Evolutionary conservation across 2,888 invertebrate genomes (phyloP).

Genomic region (Labia minor): DNA sequence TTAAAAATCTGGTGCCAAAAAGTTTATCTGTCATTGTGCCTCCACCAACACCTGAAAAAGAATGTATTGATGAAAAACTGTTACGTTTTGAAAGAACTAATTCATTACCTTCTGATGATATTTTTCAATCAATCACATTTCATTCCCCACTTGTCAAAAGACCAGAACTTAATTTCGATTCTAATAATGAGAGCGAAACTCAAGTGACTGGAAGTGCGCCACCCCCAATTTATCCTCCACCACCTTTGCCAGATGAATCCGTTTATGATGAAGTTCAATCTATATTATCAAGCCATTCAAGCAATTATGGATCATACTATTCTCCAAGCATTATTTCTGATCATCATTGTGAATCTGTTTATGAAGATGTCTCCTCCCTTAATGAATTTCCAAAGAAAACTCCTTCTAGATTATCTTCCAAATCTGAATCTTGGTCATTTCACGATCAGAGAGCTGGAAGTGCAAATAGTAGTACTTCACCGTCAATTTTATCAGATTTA

Average conservation of each 20-base stretch:
- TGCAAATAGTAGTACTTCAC: background rate
- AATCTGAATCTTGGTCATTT: background rate
- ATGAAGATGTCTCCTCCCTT: slow-evolving; percentile 27
- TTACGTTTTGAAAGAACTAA: slow-evolving; percentile 39
- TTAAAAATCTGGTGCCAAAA: background rate
- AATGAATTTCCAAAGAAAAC: slow-evolving; percentile 3
- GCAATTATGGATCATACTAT: slow-evolving; percentile 23
- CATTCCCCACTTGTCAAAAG: slow-evolving; percentile 45
- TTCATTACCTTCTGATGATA: slow-evolving; percentile 46
- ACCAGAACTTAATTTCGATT: slow-evolving; percentile 30
- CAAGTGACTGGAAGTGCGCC: slow-evolving; percentile 37
- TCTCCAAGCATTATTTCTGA: slow-evolving; percentile 15
- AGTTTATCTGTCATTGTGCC: background rate
- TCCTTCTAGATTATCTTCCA: background rate
- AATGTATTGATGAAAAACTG: background rate
- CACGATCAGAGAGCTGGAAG: background rate
- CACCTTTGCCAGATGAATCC: slow-evolving; percentile 45
- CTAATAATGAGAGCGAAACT: slow-evolving; percentile 31
- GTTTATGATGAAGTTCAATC: slow-evolving; percentile 45
- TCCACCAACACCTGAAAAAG: background rate
- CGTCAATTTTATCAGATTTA: background rate
- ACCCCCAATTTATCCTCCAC: slow-evolving; percentile 48
- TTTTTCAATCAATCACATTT: slow-evolving; percentile 55
- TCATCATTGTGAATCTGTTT: slow-evolving; percentile 24
- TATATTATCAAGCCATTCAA: slow-evolving; percentile 29